Evolutionary conservation across 2,113 vertebrate genomes (phyloP).

Genomic region (Sterna hirundo): DNA sequence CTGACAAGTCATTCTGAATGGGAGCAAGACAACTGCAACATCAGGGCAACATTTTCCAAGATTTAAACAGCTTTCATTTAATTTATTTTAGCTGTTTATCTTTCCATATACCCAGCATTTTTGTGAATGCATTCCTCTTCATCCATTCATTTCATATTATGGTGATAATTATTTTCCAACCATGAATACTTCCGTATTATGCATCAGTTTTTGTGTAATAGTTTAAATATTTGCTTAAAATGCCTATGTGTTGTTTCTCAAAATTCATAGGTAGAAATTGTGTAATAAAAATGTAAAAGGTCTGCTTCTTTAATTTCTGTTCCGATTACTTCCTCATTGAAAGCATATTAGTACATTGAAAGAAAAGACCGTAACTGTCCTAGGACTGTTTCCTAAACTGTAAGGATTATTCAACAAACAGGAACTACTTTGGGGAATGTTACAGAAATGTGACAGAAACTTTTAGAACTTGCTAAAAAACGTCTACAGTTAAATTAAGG

Average conservation of each 20-base stretch:
- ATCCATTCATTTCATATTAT: background rate
- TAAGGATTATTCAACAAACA: background rate
- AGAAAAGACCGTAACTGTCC: background rate
- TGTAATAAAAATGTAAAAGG: background rate
- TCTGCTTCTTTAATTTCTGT: background rate
- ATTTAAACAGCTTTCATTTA: background rate
- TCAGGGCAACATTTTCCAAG: background rate
- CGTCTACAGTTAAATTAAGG: background rate
- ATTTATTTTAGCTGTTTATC: background rate
- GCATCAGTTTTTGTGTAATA: background rate
- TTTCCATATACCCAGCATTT: background rate
- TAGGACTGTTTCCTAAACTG: background rate
- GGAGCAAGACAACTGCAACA: background rate
- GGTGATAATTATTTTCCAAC: background rate
- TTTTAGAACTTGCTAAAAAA: background rate
- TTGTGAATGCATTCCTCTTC: background rate
- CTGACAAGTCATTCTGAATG: background rate
- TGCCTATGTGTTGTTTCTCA: background rate
- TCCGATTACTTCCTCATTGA: background rate
- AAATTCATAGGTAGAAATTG: background rate
- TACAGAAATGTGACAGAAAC: background rate
- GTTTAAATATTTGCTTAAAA: background rate
- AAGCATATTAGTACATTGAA: background rate
- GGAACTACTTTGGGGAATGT: background rate
- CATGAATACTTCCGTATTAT: background rate